Percentiles rank a stretch among this genome's conserved stretches.
These are phyloP conservation scores for Ammospiza nelsoni DNA, from an alignment of 2,113 vertebrate genomes.

Conservation along the genomic window DNA sequence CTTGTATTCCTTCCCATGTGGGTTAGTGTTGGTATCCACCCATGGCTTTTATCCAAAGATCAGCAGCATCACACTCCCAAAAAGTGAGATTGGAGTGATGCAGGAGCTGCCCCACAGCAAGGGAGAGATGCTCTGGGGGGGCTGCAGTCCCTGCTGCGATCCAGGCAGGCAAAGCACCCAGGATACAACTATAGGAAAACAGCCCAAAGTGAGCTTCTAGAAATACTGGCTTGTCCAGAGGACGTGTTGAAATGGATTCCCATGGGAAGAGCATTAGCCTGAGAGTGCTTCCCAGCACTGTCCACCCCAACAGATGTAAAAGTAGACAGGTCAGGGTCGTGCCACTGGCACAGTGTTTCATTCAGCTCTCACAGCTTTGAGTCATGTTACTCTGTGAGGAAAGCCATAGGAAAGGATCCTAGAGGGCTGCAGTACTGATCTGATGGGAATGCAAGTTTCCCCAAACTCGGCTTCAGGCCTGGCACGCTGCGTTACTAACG, in stretches of 20 bases:
- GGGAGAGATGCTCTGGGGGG: neutral
- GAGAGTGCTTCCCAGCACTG: accelerated
- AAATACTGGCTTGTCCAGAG: neutral
- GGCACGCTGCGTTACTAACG: neutral
- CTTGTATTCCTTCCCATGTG: neutral
- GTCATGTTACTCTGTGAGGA: neutral
- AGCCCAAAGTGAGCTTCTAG: neutral
- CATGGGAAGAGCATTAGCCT: neutral
- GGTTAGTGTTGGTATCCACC: neutral
- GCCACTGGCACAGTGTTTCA: neutral
- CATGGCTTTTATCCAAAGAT: neutral
- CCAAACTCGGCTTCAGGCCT: neutral
- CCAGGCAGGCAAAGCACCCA: neutral
- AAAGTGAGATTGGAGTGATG: neutral
- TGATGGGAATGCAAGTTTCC: neutral
- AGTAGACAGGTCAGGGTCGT: neutral
- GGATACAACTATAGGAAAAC: neutral
- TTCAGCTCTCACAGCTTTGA: neutral
- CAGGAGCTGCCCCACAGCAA: neutral
- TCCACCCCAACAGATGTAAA: neutral
- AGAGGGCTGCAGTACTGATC: neutral
- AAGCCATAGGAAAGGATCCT: neutral
- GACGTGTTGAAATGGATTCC: neutral
- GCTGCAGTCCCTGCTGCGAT: neutral
- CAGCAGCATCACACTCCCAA: neutral